Conservation (phyloP, 2,888 invertebrate genomes). For the Acanthosoma haemorrhoidale region DNA sequence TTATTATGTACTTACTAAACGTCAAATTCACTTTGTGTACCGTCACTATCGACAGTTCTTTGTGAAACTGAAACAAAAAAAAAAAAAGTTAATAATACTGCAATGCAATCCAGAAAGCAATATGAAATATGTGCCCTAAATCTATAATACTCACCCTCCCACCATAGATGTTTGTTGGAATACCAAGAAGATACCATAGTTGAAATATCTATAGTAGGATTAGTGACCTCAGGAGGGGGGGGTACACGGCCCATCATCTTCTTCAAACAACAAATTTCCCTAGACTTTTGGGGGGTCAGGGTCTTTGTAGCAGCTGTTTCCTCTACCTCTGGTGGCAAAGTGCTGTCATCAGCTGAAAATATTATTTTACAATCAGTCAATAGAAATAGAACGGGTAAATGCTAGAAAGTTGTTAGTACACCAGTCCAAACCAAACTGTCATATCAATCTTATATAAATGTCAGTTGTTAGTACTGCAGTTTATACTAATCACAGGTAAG, state of each 20-base stretch:
- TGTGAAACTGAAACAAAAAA: neutral
- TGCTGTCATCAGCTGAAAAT: slow-evolving; percentile 23
- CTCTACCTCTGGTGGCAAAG: neutral
- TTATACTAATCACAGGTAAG: no score
- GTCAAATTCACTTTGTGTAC: neutral
- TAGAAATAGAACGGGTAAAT: no score
- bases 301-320: neutral
- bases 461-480: no score
- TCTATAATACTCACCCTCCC: neutral
- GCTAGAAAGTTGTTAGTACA: no score
- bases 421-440: no score
- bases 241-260: slow-evolving; percentile 13
- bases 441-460: no score
- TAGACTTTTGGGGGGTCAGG: neutral
- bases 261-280: neutral
- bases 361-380: no score
- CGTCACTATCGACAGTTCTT: neutral
- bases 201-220: slow-evolving; percentile 4
- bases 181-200: slow-evolving; percentile 6
- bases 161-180: neutral
- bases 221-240: slow-evolving; percentile 23
- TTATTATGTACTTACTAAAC: slow-evolving; percentile 6
- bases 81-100: neutral
- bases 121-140: neutral
- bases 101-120: neutral